These are phyloP conservation scores for Congeria kusceri DNA, from an alignment of 2,888 invertebrate genomes.

Conservation along the genomic window DNA sequence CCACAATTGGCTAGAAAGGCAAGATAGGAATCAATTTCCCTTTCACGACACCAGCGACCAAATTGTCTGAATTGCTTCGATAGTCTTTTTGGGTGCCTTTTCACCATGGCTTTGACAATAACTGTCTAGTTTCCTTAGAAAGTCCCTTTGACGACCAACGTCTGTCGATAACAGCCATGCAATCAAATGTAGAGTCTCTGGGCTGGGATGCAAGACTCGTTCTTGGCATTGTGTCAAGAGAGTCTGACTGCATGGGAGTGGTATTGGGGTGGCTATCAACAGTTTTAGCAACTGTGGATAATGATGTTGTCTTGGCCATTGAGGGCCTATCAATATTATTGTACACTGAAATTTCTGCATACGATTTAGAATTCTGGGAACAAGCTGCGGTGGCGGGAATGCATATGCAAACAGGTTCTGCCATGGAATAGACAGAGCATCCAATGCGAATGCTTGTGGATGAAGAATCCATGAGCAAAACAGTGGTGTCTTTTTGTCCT, in stretches of 20 bases:
- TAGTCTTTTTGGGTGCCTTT: constrained; percentile 39
- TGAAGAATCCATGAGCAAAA: constrained; percentile 48
- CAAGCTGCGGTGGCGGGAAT: constrained; percentile 31
- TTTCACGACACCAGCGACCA: constrained; percentile 46
- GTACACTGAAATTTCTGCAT: constrained; percentile 32
- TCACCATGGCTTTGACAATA: constrained; percentile 38
- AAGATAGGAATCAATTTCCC: constrained; percentile 35
- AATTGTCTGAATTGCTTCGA: constrained; percentile 25
- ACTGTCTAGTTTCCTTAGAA: constrained; percentile 37
- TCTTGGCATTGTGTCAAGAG: constrained; percentile 30
- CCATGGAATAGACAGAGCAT: constrained; percentile 55
- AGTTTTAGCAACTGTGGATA: constrained; percentile 25
- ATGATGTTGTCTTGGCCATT: constrained; percentile 31
- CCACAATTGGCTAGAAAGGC: constrained; percentile 42
- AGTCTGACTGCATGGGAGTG: constrained; percentile 22
- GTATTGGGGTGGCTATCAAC: constrained; percentile 35
- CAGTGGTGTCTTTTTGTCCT: constrained; percentile 38
- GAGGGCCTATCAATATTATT: constrained; percentile 41
- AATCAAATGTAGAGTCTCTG: constrained; percentile 10
- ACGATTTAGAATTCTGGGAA: constrained; percentile 30
- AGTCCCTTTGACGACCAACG: constrained; percentile 27
- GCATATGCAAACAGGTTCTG: constrained; percentile 51
- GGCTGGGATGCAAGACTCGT: constrained; percentile 29
- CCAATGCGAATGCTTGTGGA: constrained; percentile 45
- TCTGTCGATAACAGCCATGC: constrained; percentile 41